phyloP scores from a whole-genome alignment of 2,888 invertebrate species.

The Xylota segnis region DNA sequence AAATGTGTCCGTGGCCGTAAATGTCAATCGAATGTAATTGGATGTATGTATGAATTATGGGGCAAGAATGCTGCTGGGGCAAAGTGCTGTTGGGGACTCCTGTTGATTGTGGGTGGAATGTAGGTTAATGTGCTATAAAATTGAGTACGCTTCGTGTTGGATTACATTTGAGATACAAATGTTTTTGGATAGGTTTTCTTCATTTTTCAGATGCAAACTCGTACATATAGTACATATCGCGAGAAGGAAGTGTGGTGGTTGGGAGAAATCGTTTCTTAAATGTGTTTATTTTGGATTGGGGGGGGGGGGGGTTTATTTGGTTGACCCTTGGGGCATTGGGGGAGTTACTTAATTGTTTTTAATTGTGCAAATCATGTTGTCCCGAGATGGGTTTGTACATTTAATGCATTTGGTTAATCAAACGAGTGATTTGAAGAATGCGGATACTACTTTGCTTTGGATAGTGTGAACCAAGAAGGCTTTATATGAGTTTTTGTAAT shows the following conservation, averaged over 20 bases:
- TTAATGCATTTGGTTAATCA: no score
- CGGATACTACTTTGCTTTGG: no score
- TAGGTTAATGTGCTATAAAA: conserved; percentile 75
- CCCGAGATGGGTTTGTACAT: no score
- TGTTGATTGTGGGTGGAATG: conserved; percentile 72
- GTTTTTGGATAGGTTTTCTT: conserved; percentile 48
- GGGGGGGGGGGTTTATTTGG: not conserved
- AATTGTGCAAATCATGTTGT: not conserved
- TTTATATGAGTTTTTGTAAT: no score
- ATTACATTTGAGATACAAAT: conserved; percentile 46
- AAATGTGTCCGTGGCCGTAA: conserved; percentile 68
- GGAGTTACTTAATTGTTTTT: conserved; percentile 5
- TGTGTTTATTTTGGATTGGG: conserved; percentile 2
- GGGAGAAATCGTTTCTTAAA: not conserved
- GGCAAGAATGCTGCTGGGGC: conserved; percentile 52
- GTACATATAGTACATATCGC: not conserved
- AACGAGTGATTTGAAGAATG: no score
- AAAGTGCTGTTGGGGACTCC: conserved; percentile 67
- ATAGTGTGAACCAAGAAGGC: no score
- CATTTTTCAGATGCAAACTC: conserved; percentile 12
- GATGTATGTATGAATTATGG: conserved; percentile 75
- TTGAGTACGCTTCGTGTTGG: conserved; percentile 59
- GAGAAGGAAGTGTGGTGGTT: not conserved
- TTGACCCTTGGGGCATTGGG: not conserved
- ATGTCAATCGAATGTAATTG: conserved; percentile 76